Percentiles rank a stretch among this genome's conserved stretches.
Conservation (phyloP, 2,113 vertebrate genomes). For the Cisticola juncidis region DNA sequence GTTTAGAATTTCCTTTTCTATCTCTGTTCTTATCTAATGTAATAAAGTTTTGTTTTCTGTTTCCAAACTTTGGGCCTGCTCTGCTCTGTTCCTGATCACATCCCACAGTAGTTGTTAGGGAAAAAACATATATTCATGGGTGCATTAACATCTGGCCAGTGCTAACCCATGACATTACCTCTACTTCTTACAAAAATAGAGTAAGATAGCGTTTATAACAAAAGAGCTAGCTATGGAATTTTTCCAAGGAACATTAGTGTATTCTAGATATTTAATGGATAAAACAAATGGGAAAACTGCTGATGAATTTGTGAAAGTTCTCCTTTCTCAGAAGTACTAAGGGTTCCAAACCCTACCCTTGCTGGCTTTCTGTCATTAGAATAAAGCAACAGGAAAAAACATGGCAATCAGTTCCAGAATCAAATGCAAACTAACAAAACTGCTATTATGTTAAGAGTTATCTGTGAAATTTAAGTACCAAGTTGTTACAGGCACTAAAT, state of each 20-base stretch:
- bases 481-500: slow-evolving; percentile 68
- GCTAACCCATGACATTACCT: no score
- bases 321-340: not conserved
- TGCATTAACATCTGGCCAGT: no score
- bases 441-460: not conserved
- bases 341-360: not conserved
- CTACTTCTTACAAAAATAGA: not conserved
- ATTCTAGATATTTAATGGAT: not conserved
- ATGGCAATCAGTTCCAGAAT: not conserved
- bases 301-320: not conserved
- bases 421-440: not conserved
- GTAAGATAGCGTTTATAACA: not conserved
- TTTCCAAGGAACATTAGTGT: not conserved
- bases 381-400: not conserved
- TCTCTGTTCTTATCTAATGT: no score
- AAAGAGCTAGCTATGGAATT: not conserved
- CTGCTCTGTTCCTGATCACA: no score
- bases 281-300: not conserved
- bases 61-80: no score
- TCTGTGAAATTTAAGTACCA: not conserved
- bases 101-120: no score
- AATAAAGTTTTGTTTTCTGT: no score
- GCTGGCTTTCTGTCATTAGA: not conserved
- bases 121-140: no score
- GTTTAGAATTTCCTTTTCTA: no score